Conservation (phyloP, 2,797 vertebrate genomes). For the Betta splendens region DNA sequence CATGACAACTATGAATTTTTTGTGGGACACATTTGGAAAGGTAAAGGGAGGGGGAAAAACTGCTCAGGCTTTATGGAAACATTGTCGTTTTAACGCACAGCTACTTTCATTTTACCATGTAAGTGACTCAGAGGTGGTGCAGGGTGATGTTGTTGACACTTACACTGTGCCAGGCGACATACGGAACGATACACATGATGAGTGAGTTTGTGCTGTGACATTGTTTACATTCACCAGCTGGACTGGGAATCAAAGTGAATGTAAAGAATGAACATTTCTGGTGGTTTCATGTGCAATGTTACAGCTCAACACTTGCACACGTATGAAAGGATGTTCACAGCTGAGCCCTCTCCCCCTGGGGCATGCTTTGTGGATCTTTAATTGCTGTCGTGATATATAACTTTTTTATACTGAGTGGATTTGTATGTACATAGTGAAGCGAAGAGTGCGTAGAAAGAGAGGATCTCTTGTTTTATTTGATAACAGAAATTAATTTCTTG, state of each 20-base stretch:
- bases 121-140: conserved; percentile 55
- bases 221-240: too few relatives aligned
- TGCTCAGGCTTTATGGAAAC: conserved; percentile 62
- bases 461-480: too few relatives aligned
- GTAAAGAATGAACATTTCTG: too few relatives aligned
- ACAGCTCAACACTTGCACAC: too few relatives aligned
- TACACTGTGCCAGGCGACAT: conserved; percentile 32
- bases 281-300: too few relatives aligned
- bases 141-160: conserved; percentile 58
- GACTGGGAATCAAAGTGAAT: too few relatives aligned
- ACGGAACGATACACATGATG: conserved; percentile 9
- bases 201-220: background rate
- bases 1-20: conserved; percentile 85
- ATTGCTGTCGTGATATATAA: conserved; percentile 80
- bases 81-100: conserved; percentile 55
- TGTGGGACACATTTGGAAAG: conserved; percentile 69
- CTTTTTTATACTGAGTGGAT: conserved; percentile 77
- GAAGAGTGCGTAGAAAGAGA: too few relatives aligned
- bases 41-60: conserved; percentile 48
- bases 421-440: conserved; percentile 43
- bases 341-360: conserved; percentile 69
- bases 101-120: conserved; percentile 51
- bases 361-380: conserved; percentile 59
- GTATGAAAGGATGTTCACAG: conserved; percentile 41
- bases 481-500: too few relatives aligned